These are phyloP conservation scores for Melieria picta DNA, from an alignment of 2,888 invertebrate genomes.

Conservation along the genomic window DNA sequence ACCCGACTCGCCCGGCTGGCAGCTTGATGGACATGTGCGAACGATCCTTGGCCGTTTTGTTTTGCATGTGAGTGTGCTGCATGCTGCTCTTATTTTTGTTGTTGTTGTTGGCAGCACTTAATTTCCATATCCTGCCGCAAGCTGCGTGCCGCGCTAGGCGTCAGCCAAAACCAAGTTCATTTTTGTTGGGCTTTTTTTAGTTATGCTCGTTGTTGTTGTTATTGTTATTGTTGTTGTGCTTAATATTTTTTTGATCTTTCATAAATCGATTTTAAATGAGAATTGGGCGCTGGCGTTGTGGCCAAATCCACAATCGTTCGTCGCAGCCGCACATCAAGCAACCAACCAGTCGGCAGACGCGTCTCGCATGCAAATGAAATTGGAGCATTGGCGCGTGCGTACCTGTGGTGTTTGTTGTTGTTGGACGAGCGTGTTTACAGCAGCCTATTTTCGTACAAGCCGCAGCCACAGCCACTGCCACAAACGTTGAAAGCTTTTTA, in stretches of 20 bases:
- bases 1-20: constrained; percentile 24
- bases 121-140: constrained; percentile 34
- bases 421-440: not conserved
- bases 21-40: constrained; percentile 34
- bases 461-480: constrained; percentile 11
- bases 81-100: constrained; percentile 13
- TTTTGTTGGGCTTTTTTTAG: too few species aligned
- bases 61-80: constrained; percentile 7
- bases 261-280: constrained; percentile 64
- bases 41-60: constrained; percentile 12
- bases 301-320: not conserved
- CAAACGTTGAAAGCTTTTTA: not conserved
- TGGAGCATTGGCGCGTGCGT: constrained; percentile 5
- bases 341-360: constrained; percentile 1
- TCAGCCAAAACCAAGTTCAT: too few species aligned
- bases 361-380: constrained; percentile 23
- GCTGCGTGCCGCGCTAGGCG: constrained; percentile 22
- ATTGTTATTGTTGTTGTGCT: not conserved
- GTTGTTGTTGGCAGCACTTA: constrained; percentile 19
- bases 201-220: too few species aligned
- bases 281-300: constrained; percentile 40
- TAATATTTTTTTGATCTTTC: constrained; percentile 36
- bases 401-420: not conserved
- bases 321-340: constrained; percentile 18
- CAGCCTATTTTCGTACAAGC: not conserved